Conservation (phyloP, 2,113 vertebrate genomes). For the Platycercus adscitus region DNA sequence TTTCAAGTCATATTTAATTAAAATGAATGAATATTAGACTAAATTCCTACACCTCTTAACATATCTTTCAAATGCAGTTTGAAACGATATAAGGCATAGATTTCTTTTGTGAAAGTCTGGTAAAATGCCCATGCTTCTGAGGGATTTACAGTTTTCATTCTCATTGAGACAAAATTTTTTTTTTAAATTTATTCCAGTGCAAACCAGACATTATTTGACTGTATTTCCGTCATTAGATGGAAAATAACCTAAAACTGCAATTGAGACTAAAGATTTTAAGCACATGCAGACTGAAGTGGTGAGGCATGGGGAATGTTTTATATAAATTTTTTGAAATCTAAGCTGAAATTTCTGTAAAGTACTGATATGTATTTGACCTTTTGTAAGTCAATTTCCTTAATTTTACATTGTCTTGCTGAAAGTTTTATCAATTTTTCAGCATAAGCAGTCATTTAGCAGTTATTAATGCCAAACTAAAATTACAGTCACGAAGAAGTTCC, state of each 20-base stretch:
- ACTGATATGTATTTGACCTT: not conserved
- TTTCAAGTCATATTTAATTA: not conserved
- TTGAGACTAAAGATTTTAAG: not conserved
- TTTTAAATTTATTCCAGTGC: not conserved
- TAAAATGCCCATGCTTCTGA: not conserved
- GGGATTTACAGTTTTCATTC: not conserved
- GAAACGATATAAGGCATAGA: rapidly evolving
- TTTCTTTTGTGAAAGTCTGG: not conserved
- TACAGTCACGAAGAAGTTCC: not conserved
- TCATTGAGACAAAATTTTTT: not conserved
- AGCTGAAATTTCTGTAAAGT: not conserved
- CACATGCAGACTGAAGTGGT: not conserved
- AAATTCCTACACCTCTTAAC: not conserved
- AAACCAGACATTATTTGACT: not conserved
- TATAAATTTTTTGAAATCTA: not conserved
- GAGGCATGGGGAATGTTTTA: rapidly evolving
- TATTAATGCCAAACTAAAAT: slow-evolving; percentile 35
- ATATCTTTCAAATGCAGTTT: not conserved
- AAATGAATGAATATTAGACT: not conserved
- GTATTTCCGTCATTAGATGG: not conserved
- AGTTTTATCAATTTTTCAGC: not conserved
- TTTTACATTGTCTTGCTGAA: not conserved
- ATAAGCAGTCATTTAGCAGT: not conserved
- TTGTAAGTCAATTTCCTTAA: not conserved
- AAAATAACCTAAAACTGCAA: not conserved